Percentiles rank a stretch among this genome's conserved stretches.
These are phyloP conservation scores for Pleuronectes platessa DNA, from an alignment of 2,113 vertebrate genomes.

Conservation along the genomic window DNA sequence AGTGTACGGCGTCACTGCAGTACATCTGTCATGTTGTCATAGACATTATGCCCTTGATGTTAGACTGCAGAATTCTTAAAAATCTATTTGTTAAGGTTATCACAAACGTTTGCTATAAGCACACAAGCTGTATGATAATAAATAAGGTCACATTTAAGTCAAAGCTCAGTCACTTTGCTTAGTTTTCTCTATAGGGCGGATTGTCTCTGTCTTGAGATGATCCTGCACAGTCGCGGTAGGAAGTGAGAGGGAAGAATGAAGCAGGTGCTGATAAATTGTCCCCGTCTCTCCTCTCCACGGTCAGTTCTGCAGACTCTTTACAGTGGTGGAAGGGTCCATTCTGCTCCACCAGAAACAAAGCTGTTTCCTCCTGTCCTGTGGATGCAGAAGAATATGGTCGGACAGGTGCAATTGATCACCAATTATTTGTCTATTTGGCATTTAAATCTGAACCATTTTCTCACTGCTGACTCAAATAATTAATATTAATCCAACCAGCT, in stretches of 20 bases:
- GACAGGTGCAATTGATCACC: background rate
- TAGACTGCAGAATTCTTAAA: too few relatives aligned
- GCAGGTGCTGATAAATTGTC: conserved; percentile 27
- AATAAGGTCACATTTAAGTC: too few relatives aligned
- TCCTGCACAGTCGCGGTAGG: conserved; percentile 66
- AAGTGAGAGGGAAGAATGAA: conserved; percentile 47
- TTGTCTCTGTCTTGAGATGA: conserved; percentile 40
- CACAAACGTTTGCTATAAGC: too few relatives aligned
- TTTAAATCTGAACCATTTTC: background rate
- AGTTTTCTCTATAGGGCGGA: conserved; percentile 18
- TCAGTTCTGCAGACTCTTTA: conserved; percentile 41
- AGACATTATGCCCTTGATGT: too few relatives aligned
- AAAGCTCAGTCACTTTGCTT: background rate
- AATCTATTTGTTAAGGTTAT: too few relatives aligned
- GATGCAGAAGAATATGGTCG: conserved; percentile 1
- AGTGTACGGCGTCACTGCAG: too few relatives aligned
- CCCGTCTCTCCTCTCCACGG: conserved; percentile 50
- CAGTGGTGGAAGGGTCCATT: conserved; percentile 41
- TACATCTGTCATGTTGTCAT: too few relatives aligned
- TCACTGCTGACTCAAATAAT: background rate
- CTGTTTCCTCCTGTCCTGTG: conserved; percentile 44
- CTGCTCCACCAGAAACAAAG: conserved; percentile 14
- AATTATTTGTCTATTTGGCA: background rate
- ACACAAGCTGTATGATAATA: background rate
- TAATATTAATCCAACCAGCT: too few relatives aligned